Base-by-base conservation (phyloP, 2,888 invertebrate species). In the Spodoptera picta region DNA sequence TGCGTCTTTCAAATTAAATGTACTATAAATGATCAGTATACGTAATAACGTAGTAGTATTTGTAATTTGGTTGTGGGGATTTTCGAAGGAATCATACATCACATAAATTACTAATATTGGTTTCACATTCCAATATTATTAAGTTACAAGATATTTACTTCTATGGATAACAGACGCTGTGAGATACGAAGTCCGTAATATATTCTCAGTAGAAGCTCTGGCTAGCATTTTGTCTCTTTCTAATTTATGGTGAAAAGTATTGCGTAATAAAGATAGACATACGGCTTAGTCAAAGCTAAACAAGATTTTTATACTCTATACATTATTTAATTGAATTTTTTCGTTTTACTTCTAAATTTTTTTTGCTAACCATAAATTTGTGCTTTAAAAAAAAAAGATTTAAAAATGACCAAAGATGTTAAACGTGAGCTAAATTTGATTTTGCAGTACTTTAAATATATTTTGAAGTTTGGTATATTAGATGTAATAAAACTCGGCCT, bases 11-110 rank as follows among this genome's bases (percentile, higher is more conserved):
- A 19, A 19, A 19, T 19, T 59, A 59, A 55, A 69, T 51, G 23
- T 55, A 63, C 47, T 50, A 27, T 50, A 46, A 44, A 46, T 7
- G 12, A 27, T 46, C 27, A 60, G 70, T 64, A 59, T 69, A 69
- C 45, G 47, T 60, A 47, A 27, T 2, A 70, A 49, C 53, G 43
- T 46, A 44, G 42, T 4, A 49, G 46, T 58, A 42, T 55, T 27
- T 58, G 46, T 31, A 47, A 64, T 60, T 68, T 49, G 64, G 64
- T 73, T 69, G 56, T 73, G 60, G 63, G 27, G 48, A 19, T 50
- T 42, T n/a, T 51, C 3, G 27, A 45, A 11, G 24, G 27, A 47
- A 42, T 44, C 36, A 7, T 0, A 36, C 36, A 36, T 36, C 36
- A 42, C 19, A 48, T 4, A 41, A 45, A 53, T 36, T 36, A 36